These are phyloP conservation scores for Pocillopora meandrina DNA, from an alignment of 92 coral and sea anemone genomes.

Conservation along the genomic window DNA sequence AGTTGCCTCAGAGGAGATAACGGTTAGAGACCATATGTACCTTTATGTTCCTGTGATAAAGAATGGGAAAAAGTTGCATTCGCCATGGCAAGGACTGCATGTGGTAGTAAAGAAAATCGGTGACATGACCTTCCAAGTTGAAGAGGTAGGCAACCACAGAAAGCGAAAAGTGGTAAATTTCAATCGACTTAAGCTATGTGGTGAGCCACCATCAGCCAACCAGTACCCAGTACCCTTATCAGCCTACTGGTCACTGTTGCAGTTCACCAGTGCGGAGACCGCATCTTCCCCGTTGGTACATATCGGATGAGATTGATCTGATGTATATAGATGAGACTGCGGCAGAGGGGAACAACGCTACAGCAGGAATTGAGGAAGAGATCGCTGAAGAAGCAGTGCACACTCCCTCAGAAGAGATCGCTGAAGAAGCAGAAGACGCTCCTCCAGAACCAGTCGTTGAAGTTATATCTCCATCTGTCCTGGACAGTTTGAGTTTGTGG, in stretches of 20 bases:
- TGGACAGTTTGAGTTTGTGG: no score
- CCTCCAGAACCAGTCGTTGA: no score
- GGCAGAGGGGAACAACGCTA: neutral
- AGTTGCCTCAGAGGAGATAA: constrained; percentile 26
- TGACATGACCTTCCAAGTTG: constrained; percentile 16
- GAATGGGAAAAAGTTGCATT: constrained; percentile 43
- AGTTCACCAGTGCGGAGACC: neutral
- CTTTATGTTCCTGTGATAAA: constrained; percentile 15
- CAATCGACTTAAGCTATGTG: neutral
- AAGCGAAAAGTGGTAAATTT: constrained; percentile 29
- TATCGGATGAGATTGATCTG: constrained; percentile 19
- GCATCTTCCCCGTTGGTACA: neutral
- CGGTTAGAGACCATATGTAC: constrained; percentile 40
- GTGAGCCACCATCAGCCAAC: neutral
- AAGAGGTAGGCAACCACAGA: constrained; percentile 11
- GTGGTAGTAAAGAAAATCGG: constrained; percentile 1
- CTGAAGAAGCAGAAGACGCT: no score
- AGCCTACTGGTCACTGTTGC: neutral
- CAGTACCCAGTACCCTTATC: neutral
- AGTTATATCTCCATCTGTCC: no score
- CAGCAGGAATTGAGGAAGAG: no score
- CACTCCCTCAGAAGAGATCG: no score
- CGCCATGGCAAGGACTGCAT: constrained; percentile 34
- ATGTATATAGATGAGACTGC: constrained; percentile 19
- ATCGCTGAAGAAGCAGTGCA: no score